phyloP scores from a whole-genome alignment of 2,888 invertebrate species.

The Microplitis deprimator region DNA sequence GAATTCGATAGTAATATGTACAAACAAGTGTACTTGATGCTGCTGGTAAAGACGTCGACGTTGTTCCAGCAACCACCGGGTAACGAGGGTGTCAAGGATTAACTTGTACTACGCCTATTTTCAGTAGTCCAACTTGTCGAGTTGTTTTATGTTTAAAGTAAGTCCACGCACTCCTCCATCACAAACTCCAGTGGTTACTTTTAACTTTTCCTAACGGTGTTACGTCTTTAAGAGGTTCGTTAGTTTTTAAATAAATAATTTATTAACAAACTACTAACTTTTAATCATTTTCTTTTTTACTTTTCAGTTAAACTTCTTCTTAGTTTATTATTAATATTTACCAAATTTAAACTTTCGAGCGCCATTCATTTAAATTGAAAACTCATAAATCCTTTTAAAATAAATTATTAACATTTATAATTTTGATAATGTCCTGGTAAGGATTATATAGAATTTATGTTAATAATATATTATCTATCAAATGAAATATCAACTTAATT shows the following conservation, averaged over 20 bases:
- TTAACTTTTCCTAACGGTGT: slow-evolving; percentile 25
- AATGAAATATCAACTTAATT: too few species aligned
- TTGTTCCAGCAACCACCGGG: background rate
- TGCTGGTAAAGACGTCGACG: background rate
- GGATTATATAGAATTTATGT: too few species aligned
- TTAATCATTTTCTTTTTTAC: background rate
- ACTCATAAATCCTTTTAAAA: too few species aligned
- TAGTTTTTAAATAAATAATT: background rate
- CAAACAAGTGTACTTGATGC: background rate
- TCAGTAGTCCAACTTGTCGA: slow-evolving; percentile 42
- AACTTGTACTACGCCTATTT: slow-evolving; percentile 46
- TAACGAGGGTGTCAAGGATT: slow-evolving; percentile 41
- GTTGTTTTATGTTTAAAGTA: background rate
- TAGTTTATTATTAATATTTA: background rate
- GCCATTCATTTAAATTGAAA: too few species aligned
- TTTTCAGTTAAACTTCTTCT: background rate
- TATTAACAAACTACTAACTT: background rate
- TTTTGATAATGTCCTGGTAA: too few species aligned
- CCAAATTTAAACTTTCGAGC: too few species aligned
- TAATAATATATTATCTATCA: too few species aligned
- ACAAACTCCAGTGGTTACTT: background rate
- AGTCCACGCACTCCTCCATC: slow-evolving; percentile 5
- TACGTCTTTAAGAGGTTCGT: slow-evolving; percentile 39
- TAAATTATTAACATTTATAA: too few species aligned
- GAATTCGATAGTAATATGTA: slow-evolving; percentile 19